Percentiles rank a stretch among this genome's conserved stretches.
phyloP scores from a whole-genome alignment of 2,797 vertebrate species.

The Darevskia nairensis region DNA sequence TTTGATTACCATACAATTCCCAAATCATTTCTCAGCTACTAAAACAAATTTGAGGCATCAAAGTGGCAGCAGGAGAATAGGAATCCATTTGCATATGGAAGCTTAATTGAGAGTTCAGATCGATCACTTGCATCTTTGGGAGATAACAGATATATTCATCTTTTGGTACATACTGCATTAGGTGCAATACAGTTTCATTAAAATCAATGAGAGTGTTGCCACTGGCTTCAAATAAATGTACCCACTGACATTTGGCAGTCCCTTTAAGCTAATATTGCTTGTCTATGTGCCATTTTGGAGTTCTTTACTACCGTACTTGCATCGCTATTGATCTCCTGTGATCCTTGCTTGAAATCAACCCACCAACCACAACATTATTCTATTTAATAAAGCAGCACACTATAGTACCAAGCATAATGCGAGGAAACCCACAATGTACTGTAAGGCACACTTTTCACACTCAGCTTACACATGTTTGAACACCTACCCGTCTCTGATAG shows the following conservation, averaged over 20 bases:
- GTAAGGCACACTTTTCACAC: neutral
- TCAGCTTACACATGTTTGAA: neutral
- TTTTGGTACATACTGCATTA: too few species aligned
- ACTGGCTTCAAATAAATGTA: neutral
- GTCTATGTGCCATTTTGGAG: neutral
- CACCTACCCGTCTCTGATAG: too few species aligned
- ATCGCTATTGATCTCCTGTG: neutral
- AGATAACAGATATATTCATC: neutral
- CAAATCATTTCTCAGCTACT: constrained; percentile 10
- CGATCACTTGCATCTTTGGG: neutral
- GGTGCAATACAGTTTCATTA: neutral
- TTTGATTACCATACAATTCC: constrained; percentile 18
- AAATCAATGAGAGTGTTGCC: neutral
- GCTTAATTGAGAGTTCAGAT: constrained; percentile 23
- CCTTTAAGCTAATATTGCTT: neutral
- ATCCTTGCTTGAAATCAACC: neutral
- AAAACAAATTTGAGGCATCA: constrained; percentile 21
- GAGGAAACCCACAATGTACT: too few species aligned
- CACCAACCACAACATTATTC: neutral
- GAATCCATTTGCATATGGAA: neutral
- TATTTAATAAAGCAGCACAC: neutral
- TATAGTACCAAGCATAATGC: neutral
- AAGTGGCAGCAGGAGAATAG: neutral
- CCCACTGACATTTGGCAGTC: neutral
- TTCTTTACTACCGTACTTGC: neutral